These are phyloP conservation scores for Spheniscus humboldti DNA, from an alignment of 2,797 vertebrate species.

Conservation along the genomic window DNA sequence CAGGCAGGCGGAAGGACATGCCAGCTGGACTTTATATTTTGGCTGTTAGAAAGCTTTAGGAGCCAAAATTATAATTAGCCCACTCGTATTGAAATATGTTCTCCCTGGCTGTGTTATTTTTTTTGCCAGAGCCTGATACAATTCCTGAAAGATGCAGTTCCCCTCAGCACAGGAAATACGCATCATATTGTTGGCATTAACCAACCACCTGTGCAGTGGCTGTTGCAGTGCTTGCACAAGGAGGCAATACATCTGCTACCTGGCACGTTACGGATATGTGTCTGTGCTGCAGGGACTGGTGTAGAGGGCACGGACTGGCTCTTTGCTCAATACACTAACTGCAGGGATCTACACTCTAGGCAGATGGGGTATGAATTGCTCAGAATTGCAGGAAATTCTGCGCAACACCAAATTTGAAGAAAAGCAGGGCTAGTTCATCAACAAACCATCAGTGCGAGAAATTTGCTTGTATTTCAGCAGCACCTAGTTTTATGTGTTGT, in stretches of 20 bases:
- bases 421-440: background rate
- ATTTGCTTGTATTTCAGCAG: background rate
- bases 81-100: slow-evolving; percentile 53
- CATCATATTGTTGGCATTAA: background rate
- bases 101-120: slow-evolving; percentile 20
- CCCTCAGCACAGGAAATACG: background rate
- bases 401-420: background rate
- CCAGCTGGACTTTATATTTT: slow-evolving; percentile 61
- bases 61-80: slow-evolving; percentile 68
- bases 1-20: slow-evolving; percentile 43
- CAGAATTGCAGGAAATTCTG: background rate
- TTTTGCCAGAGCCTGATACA: slow-evolving; percentile 40
- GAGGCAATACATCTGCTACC: background rate
- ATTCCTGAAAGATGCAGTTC: slow-evolving; percentile 35
- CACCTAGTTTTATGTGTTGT: background rate
- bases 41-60: slow-evolving; percentile 39
- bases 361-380: background rate
- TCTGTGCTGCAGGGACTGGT: background rate
- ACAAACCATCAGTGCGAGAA: background rate
- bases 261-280: fast-evolving
- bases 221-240: background rate
- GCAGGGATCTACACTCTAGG: background rate
- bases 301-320: background rate
- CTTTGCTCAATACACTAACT: background rate
- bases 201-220: background rate